Evolutionary conservation across 2,113 vertebrate species (phyloP).

Genomic region (Hippocampus abdominalis): DNA sequence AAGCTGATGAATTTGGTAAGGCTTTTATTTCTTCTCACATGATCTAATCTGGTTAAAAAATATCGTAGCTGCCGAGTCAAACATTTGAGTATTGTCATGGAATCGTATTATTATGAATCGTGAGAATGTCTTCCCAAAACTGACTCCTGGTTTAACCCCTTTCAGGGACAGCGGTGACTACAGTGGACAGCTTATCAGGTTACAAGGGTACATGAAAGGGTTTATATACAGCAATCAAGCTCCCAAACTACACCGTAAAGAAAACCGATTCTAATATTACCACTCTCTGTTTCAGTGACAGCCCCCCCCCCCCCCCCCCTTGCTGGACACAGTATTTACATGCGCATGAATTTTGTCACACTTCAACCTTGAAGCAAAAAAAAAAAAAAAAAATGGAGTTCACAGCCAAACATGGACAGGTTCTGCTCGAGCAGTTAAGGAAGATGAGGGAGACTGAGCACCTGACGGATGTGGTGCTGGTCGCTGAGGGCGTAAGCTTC

Average conservation of each 20-base stretch:
- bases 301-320: neutral
- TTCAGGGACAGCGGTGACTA: too few species aligned
- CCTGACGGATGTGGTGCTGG: slow-evolving; percentile 85
- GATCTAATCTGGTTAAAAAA: neutral
- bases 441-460: slow-evolving; percentile 82
- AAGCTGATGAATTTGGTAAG: slow-evolving; percentile 44
- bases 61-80: neutral
- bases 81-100: neutral
- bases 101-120: neutral
- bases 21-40: neutral
- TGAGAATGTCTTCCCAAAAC: neutral
- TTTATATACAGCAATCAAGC: neutral
- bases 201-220: too few species aligned
- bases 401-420: slow-evolving; percentile 75
- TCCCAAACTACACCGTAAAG: neutral
- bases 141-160: neutral
- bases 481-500: slow-evolving; percentile 86
- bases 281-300: slow-evolving; percentile 34
- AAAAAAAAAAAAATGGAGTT: slow-evolving; percentile 71
- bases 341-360: neutral
- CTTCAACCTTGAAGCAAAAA: slow-evolving; percentile 3
- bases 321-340: neutral
- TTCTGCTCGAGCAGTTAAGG: slow-evolving; percentile 79
- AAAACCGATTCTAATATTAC: neutral
- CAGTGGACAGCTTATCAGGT: too few species aligned